phyloP scores from a whole-genome alignment of 1,140 invertebrate species.

The Drosophila arawakana region DNA sequence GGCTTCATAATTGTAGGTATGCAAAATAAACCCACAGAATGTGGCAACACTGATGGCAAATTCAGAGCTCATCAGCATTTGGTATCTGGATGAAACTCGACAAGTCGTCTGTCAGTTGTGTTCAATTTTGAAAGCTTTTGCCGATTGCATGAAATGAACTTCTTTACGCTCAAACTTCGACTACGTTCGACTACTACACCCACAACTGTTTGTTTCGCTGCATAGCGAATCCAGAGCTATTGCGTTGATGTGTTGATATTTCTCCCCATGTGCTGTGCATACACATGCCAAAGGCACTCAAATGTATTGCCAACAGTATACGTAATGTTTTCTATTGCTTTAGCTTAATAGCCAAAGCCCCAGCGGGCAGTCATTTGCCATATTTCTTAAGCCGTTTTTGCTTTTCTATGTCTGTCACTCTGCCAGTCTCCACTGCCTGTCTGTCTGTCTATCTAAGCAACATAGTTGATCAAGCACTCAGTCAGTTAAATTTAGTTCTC shows the following conservation, averaged over 20 bases:
- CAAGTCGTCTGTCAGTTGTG: slow-evolving; percentile 9
- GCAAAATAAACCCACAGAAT: no score
- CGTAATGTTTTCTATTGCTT: slow-evolving; percentile 48
- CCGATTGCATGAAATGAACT: slow-evolving; percentile 46
- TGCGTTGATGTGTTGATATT: slow-evolving; percentile 50
- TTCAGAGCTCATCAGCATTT: slow-evolving; percentile 13
- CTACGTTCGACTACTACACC: slow-evolving; percentile 12
- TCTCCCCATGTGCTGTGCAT: background rate
- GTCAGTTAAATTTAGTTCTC: background rate
- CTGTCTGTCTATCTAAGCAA: slow-evolving; percentile 1
- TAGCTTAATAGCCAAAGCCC: slow-evolving; percentile 61
- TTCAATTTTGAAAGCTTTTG: slow-evolving; percentile 42
- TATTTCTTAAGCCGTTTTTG: slow-evolving; percentile 63
- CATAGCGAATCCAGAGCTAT: slow-evolving; percentile 18
- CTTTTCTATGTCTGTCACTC: slow-evolving; percentile 18
- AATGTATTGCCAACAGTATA: slow-evolving; percentile 57
- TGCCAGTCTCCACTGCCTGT: slow-evolving; percentile 10
- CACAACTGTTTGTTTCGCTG: slow-evolving; percentile 23
- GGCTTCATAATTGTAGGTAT: no score
- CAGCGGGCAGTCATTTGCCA: slow-evolving; percentile 59
- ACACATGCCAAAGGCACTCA: slow-evolving; percentile 40
- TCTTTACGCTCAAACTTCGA: slow-evolving; percentile 7
- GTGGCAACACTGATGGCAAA: slow-evolving; percentile 18
- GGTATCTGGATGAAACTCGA: slow-evolving; percentile 35
- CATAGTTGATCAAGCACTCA: slow-evolving; percentile 24